These are phyloP conservation scores for Agonum fuliginosum DNA, from an alignment of 2,888 invertebrate genomes.

Conservation along the genomic window DNA sequence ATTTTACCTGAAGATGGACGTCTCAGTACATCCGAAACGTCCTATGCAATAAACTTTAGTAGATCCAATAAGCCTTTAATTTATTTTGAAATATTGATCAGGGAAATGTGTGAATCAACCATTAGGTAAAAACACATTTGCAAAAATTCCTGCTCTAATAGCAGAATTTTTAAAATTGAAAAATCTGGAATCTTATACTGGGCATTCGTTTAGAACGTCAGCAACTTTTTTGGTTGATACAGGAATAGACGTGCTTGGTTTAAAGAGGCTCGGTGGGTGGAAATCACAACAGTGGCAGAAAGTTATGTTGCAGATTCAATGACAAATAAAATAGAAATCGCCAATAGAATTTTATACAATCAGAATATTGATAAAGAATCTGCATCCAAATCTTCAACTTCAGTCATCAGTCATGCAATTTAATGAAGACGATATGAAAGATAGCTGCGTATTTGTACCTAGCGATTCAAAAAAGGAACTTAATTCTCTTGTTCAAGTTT, in stretches of 20 bases:
- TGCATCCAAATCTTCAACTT: not conserved
- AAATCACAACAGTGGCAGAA: not conserved
- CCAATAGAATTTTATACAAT: no score
- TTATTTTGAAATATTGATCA: not conserved
- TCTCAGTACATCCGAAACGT: no score
- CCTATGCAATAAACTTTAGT: no score
- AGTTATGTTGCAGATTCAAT: not conserved
- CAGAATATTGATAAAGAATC: not conserved
- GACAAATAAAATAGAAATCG: not conserved
- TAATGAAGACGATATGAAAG: not conserved
- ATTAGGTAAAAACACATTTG: not conserved
- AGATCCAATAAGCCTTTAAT: no score
- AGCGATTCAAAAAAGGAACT: no score
- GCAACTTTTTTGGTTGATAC: not conserved
- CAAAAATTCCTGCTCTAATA: not conserved
- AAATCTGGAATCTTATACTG: not conserved
- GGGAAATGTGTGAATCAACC: not conserved
- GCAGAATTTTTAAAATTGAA: not conserved
- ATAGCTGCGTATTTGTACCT: not conserved
- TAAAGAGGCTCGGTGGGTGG: not conserved
- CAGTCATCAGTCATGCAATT: not conserved
- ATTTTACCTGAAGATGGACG: no score
- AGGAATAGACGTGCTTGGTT: not conserved
- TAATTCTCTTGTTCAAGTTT: no score
- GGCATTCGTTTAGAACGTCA: not conserved